Conservation (phyloP, 2,113 vertebrate genomes). For the Podarcis muralis region DNA sequence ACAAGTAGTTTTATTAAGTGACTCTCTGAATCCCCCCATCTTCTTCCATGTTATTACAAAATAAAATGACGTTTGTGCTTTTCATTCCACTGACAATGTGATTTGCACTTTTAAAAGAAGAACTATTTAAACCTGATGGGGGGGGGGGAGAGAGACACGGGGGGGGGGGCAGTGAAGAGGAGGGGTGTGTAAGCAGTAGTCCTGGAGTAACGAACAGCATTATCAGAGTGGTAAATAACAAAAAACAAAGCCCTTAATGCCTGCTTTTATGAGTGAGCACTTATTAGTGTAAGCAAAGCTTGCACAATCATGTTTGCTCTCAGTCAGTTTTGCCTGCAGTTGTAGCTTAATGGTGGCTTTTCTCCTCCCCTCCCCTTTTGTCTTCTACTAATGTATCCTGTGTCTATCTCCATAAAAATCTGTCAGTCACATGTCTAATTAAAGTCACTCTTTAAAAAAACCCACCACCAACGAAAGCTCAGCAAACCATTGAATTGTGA, state of each 20-base stretch:
- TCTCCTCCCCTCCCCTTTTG: constrained; percentile 26
- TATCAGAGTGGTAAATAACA: not conserved
- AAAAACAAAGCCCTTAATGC: constrained; percentile 41
- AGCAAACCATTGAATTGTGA: rapidly evolving
- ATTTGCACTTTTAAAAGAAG: constrained; percentile 59
- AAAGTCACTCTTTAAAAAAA: constrained; percentile 16
- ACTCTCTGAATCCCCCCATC: constrained; percentile 2
- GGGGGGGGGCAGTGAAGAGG: too few relatives aligned
- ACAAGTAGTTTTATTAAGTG: not conserved
- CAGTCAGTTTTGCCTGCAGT: constrained; percentile 8
- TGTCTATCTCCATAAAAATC: constrained; percentile 31
- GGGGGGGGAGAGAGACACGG: too few relatives aligned
- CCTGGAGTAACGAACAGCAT: not conserved
- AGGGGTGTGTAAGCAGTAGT: constrained; percentile 5
- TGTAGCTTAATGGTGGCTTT: not conserved
- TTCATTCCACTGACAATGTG: constrained; percentile 45
- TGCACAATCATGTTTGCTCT: not conserved
- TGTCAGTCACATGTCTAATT: constrained; percentile 43
- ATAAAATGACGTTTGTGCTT: constrained; percentile 45
- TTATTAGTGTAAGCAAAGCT: constrained; percentile 43
- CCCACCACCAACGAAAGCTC: not conserved
- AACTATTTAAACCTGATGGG: not conserved
- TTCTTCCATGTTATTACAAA: constrained; percentile 31
- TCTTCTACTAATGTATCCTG: rapidly evolving
- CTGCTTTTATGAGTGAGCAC: constrained; percentile 46